Evolutionary conservation across 2,888 invertebrate species (phyloP), one percentile per base, ranked within the genome.

Genomic region (Epinotia brunnichana): DNA sequence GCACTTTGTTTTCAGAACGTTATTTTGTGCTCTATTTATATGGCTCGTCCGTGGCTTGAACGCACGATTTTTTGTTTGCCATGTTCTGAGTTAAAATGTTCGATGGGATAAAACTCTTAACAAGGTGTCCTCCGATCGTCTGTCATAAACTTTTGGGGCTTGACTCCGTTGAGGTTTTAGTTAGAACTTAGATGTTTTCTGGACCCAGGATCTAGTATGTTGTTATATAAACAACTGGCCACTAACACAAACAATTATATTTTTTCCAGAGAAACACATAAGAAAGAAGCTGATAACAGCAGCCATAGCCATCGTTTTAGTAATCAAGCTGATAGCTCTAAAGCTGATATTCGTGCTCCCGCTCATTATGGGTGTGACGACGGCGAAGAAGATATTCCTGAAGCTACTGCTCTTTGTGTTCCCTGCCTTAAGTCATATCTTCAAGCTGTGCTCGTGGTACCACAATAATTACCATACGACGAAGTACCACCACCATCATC

Each of bases 401-500:
- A 97, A 97, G 84, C 90, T 97, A 67, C 87, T 97, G 15, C 94
- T 97, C 24, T 97, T 97, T 93, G 83, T 97, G 53, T 97, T 97
- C 89, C 97, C 97, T 0, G 96, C 97, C 0, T 87, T 97, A 75
- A 95, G 96, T 70, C 96, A 97, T 84, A 94, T 97, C 74, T 97
- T 97, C 92, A 97, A 97, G 85, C 91, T 97, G 17, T 97, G 97
- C 87, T 96, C 97, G 5, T 96, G 96, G 92, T 97, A 97, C 81
- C 96, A 97, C 77, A 95, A 96, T 79, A 94, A 94, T 76, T 95
- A 95, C 81, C 95, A 96, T 79, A 94, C 95, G 17, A 95, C 96
- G 59, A 97, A 97, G 83, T 96, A 94, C 81, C 97, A 97, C 85
- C 97, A 97, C 80, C 97, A 97, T 82, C 96, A 96, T 82, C 97